Evolutionary conservation across 2,888 invertebrate genomes (phyloP).

Genomic region (Cremastobaeus sp.): DNA sequence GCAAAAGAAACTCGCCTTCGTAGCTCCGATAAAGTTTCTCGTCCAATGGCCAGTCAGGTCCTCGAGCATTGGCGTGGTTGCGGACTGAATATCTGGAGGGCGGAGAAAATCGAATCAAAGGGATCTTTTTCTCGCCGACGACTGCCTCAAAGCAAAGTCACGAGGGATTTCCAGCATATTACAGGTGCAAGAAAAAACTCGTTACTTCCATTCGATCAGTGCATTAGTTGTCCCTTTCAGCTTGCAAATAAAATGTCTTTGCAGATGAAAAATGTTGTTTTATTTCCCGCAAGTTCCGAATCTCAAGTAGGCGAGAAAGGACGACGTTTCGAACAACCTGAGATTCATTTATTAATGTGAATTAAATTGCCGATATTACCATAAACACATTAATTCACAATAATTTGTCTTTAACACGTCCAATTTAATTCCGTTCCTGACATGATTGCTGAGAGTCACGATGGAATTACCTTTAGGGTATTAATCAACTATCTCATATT

Average conservation of each 20-base stretch:
- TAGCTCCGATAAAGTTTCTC: conserved; percentile 57
- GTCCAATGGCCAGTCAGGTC: conserved; percentile 56
- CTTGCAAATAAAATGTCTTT: conserved; percentile 21
- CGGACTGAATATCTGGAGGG: conserved; percentile 53
- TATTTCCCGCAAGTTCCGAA: no score
- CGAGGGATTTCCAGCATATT: conserved; percentile 20
- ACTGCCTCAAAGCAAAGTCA: conserved; percentile 36
- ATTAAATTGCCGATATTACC: no score
- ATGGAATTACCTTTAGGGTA: no score
- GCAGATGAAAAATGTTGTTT: conserved; percentile 16
- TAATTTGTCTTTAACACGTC: no score
- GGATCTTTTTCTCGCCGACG: conserved; percentile 46
- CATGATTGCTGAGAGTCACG: no score
- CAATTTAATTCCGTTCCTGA: no score
- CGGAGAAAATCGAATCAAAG: conserved; percentile 59
- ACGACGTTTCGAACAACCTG: no score
- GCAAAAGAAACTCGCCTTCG: conserved; percentile 44
- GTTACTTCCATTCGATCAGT: conserved; percentile 13
- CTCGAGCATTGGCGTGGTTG: conserved; percentile 53
- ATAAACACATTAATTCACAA: no score
- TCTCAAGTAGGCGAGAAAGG: no score
- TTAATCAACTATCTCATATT: no score
- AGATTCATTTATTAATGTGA: no score
- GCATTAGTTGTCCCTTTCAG: conserved; percentile 20
- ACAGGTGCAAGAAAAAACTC: conserved; percentile 34